Percentiles rank a stretch among this genome's conserved stretches.
phyloP scores from a whole-genome alignment of 1,140 invertebrate species.

The Nasonia vitripennis region DNA sequence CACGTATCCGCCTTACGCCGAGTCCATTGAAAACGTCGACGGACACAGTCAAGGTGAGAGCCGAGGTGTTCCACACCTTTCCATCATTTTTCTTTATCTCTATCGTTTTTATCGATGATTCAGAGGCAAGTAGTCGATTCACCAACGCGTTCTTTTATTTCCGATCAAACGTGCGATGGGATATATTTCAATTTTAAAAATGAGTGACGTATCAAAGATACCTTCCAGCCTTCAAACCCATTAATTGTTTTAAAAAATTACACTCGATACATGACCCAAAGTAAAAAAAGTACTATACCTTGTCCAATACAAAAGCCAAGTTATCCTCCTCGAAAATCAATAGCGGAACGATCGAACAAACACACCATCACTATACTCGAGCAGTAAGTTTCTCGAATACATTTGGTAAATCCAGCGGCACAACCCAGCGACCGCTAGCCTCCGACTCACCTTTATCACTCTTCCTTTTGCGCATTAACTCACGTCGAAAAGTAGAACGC shows the following conservation, averaged over 20 bases:
- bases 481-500: conserved; percentile 24
- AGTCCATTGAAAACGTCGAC: conserved; percentile 68
- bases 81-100: neutral
- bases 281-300: neutral
- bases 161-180: too few species aligned
- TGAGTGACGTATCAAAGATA: too few species aligned
- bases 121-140: neutral
- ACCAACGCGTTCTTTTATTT: too few species aligned
- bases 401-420: neutral
- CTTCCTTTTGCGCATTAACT: conserved; percentile 38
- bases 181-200: too few species aligned
- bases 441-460: neutral
- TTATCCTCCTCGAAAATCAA: conserved; percentile 7
- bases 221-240: too few species aligned
- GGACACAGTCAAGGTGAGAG: conserved; percentile 70
- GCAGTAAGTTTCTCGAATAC: neutral
- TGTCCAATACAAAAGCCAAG: neutral
- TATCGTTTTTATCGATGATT: neutral
- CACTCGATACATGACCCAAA: neutral
- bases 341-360: neutral
- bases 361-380: neutral
- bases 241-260: too few species aligned
- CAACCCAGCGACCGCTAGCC: neutral
- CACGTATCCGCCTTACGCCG: conserved; percentile 57
- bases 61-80: neutral